Conservation (phyloP, 2,888 invertebrate species). For the Harpagoxenus sublaevis region DNA sequence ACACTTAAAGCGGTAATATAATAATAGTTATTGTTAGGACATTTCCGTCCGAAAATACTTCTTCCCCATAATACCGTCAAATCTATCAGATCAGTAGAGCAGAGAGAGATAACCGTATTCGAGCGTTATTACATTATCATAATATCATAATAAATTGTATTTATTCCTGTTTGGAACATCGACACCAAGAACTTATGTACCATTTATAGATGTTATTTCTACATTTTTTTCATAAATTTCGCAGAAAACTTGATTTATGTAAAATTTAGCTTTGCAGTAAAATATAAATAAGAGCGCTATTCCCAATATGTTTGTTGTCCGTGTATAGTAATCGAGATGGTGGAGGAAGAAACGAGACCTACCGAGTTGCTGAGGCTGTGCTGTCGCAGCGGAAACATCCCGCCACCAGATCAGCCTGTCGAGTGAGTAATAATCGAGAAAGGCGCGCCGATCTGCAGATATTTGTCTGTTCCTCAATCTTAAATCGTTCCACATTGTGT, state of each 20-base stretch:
- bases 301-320: not conserved
- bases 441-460: not conserved
- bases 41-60: not conserved
- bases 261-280: not conserved
- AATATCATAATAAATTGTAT: not conserved
- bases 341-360: slow-evolving; percentile 78
- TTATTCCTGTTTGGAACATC: not conserved
- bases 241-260: not conserved
- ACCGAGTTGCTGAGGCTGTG: slow-evolving; percentile 80
- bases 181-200: not conserved
- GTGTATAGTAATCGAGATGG: slow-evolving; percentile 79
- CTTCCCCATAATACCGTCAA: too few relatives aligned
- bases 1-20: not conserved
- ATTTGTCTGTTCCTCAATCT: not conserved
- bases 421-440: slow-evolving; percentile 78
- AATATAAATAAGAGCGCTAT: not conserved
- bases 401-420: slow-evolving; percentile 78
- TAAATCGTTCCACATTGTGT: not conserved
- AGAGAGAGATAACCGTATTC: not conserved
- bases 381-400: slow-evolving; percentile 76
- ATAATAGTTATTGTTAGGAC: not conserved
- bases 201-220: not conserved
- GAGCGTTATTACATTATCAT: not conserved
- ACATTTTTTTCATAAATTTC: not conserved
- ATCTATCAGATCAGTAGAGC: too few relatives aligned